Evolutionary conservation across 2,888 invertebrate genomes (phyloP).

Genomic region (Digitonthophagus gazella): DNA sequence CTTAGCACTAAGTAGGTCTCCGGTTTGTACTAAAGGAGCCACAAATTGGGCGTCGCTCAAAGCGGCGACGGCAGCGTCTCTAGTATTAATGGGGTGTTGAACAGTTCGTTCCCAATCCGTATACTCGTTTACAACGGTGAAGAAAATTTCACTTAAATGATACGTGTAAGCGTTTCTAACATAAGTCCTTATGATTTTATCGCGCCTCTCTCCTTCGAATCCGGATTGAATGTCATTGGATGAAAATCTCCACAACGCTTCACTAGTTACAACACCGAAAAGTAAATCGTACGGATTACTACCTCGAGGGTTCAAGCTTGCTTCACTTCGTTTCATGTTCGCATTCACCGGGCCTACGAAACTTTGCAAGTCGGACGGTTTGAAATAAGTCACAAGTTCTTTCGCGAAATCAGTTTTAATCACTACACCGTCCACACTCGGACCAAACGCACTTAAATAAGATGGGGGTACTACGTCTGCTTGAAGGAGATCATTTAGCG

Average conservation of each 20-base stretch:
- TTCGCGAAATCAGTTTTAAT: slow-evolving; percentile 85
- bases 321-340: slow-evolving; percentile 63
- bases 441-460: slow-evolving; percentile 85
- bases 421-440: slow-evolving; percentile 91
- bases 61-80: slow-evolving; percentile 87
- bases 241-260: slow-evolving; percentile 89
- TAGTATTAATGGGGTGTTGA: slow-evolving; percentile 82
- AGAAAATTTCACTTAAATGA: slow-evolving; percentile 94
- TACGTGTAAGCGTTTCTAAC: slow-evolving; percentile 93
- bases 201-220: slow-evolving; percentile 83
- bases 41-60: slow-evolving; percentile 93
- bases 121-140: slow-evolving; percentile 95
- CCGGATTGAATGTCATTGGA: slow-evolving; percentile 80
- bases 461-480: slow-evolving; percentile 78
- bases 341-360: slow-evolving; percentile 62
- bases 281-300: slow-evolving; percentile 77
- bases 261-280: slow-evolving; percentile 88
- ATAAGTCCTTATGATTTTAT: slow-evolving; percentile 85
- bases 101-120: slow-evolving; percentile 96
- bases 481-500: slow-evolving; percentile 70
- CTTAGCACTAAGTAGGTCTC: slow-evolving; percentile 73
- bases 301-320: slow-evolving; percentile 57
- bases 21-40: slow-evolving; percentile 84
- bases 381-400: slow-evolving; percentile 70
- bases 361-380: slow-evolving; percentile 63